phyloP scores from a whole-genome alignment of 2,888 invertebrate genomes.

The Drosophila mulleri region DNA sequence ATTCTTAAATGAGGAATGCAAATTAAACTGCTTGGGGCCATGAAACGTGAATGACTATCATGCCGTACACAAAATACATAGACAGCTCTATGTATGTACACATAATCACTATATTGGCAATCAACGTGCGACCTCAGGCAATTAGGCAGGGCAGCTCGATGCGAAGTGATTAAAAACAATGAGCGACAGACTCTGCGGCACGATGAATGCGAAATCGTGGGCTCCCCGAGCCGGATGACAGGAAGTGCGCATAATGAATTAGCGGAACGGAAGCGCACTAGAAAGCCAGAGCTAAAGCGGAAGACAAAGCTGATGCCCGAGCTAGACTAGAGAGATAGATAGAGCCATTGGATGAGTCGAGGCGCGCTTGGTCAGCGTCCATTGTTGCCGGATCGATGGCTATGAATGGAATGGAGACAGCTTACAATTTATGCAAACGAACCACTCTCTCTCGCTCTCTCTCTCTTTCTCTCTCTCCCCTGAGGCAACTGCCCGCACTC shows the following conservation, averaged over 20 bases:
- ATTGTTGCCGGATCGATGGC: slow-evolving; percentile 35
- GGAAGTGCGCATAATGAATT: slow-evolving; percentile 77
- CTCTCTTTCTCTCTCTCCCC: not conserved
- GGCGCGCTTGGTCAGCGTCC: slow-evolving; percentile 21
- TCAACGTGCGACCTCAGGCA: slow-evolving; percentile 43
- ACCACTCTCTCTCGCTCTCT: not conserved
- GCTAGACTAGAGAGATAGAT: not conserved
- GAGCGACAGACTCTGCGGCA: slow-evolving; percentile 16
- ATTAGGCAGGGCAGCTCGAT: slow-evolving; percentile 11
- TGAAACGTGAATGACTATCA: slow-evolving; percentile 48
- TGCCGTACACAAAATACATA: slow-evolving; percentile 25
- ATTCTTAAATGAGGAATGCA: slow-evolving; percentile 44
- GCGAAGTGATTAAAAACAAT: slow-evolving; percentile 75
- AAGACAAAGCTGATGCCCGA: too few species aligned
- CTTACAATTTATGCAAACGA: slow-evolving; percentile 55
- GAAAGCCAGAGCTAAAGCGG: slow-evolving; percentile 21
- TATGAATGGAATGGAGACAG: slow-evolving; percentile 28
- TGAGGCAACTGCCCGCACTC: too few species aligned
- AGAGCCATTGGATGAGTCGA: slow-evolving; percentile 18
- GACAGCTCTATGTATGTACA: not conserved
- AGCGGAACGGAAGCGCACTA: slow-evolving; percentile 65
- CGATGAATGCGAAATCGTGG: slow-evolving; percentile 3
- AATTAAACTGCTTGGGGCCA: slow-evolving; percentile 29
- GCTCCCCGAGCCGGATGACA: slow-evolving; percentile 54
- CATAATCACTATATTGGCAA: slow-evolving; percentile 59